Conservation (phyloP, 2,888 invertebrate genomes). For the Acanthopleura granulata region DNA sequence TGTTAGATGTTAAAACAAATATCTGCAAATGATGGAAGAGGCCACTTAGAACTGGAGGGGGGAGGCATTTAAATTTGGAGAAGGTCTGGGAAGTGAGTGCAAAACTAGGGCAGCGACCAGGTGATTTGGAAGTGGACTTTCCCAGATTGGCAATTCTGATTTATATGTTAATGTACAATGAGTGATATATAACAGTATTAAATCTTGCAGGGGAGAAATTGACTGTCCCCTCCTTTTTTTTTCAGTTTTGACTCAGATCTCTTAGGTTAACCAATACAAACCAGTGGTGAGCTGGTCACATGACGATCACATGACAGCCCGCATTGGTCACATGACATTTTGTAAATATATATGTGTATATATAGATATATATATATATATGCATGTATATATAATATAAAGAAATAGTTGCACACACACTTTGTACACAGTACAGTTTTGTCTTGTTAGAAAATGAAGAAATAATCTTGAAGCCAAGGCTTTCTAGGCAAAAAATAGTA, state of each 20-base stretch:
- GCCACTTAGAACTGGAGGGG: not conserved
- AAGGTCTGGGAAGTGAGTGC: too few relatives aligned
- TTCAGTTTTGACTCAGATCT: conserved; percentile 9
- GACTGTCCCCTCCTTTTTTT: too few relatives aligned
- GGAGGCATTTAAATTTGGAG: not conserved
- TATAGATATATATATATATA: conserved; percentile 12
- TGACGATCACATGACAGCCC: conserved; percentile 12
- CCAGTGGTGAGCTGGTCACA: not conserved
- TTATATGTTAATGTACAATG: conserved; percentile 1
- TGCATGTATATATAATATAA: conserved; percentile 15
- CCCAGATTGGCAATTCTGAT: not conserved
- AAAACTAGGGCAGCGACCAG: not conserved
- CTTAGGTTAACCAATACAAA: conserved; percentile 5
- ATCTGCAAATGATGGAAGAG: conserved; percentile 11
- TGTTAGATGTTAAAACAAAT: conserved; percentile 15
- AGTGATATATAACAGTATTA: not conserved
- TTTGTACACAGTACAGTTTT: conserved; percentile 3
- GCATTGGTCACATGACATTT: conserved; percentile 10
- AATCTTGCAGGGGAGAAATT: too few relatives aligned
- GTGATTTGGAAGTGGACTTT: not conserved
- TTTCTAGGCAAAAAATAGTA: conserved; percentile 17
- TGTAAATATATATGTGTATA: conserved; percentile 15
- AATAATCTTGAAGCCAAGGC: conserved; percentile 34
- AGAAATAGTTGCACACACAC: conserved; percentile 18
- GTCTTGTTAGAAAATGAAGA: conserved; percentile 23